Percentiles rank a stretch among this genome's conserved stretches.
Conservation (phyloP, 2,888 invertebrate species). For the Liodrosophila aerea region DNA sequence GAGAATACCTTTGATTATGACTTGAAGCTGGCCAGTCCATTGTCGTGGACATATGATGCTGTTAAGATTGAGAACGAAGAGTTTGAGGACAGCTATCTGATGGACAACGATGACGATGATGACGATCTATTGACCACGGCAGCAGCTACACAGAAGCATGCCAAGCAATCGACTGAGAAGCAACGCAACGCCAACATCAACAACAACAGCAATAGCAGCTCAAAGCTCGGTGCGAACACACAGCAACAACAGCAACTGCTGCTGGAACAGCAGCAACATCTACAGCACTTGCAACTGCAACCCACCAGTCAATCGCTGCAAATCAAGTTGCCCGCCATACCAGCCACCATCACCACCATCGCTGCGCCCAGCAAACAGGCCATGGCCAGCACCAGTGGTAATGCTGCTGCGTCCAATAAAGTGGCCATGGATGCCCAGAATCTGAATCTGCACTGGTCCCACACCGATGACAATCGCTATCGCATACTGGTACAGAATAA, state of each 20-base stretch:
- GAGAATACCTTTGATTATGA: constrained; percentile 80
- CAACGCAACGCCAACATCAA: constrained; percentile 41
- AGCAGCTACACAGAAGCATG: constrained; percentile 75
- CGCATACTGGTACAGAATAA: constrained; percentile 82
- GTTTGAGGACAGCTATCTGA: constrained; percentile 78
- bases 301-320: constrained; percentile 77
- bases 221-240: constrained; percentile 39
- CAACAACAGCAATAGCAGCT: constrained; percentile 50
- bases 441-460: constrained; percentile 65
- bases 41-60: constrained; percentile 82
- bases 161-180: constrained; percentile 66
- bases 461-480: constrained; percentile 81
- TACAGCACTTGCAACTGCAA: constrained; percentile 76
- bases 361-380: constrained; percentile 53
- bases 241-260: constrained; percentile 70
- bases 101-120: constrained; percentile 79
- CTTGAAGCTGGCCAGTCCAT: constrained; percentile 81
- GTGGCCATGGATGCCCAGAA: constrained; percentile 50
- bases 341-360: constrained; percentile 77
- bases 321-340: constrained; percentile 77
- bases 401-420: constrained; percentile 41
- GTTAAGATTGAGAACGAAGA: constrained; percentile 82
- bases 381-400: constrained; percentile 64
- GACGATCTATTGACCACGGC: constrained; percentile 78
- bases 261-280: constrained; percentile 77